Percentiles rank a stretch among this genome's conserved stretches.
phyloP scores from a whole-genome alignment of 2,888 invertebrate species.

The Rhyacophila evoluta region DNA sequence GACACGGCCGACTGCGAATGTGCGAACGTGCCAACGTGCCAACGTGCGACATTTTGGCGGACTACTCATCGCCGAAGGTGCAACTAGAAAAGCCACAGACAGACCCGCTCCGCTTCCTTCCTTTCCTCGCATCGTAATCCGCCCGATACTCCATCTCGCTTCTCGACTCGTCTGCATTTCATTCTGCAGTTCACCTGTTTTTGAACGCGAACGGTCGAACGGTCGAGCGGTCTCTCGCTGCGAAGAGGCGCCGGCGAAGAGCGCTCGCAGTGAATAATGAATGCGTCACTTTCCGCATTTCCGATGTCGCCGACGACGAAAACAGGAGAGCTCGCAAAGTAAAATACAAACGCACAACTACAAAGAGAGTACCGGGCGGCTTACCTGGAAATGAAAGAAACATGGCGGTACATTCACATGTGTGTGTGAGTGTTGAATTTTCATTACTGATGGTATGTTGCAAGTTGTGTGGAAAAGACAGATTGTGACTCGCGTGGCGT shows the following conservation, averaged over 20 bases:
- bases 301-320: background rate
- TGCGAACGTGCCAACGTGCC: too few relatives aligned
- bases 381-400: constrained; percentile 22
- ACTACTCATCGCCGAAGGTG: constrained; percentile 8
- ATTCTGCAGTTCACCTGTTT: constrained; percentile 8
- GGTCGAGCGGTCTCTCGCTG: background rate
- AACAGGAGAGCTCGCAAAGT: constrained; percentile 17
- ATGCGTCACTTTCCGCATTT: background rate
- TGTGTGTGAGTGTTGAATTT: constrained; percentile 24
- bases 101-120: constrained; percentile 18
- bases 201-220: background rate
- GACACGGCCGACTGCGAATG: constrained; percentile 32
- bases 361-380: background rate
- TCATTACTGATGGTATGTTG: constrained; percentile 3
- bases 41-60: background rate
- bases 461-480: background rate
- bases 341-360: constrained; percentile 5
- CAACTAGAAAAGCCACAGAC: constrained; percentile 13
- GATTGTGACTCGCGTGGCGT: constrained; percentile 19
- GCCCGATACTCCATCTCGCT: background rate
- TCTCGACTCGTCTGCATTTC: background rate
- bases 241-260: too few relatives aligned
- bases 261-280: too few relatives aligned
- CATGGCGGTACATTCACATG: constrained; percentile 14
- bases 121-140: constrained; percentile 12